These are phyloP conservation scores for Papilio machaon DNA, from an alignment of 1,140 invertebrate species.

Conservation along the genomic window DNA sequence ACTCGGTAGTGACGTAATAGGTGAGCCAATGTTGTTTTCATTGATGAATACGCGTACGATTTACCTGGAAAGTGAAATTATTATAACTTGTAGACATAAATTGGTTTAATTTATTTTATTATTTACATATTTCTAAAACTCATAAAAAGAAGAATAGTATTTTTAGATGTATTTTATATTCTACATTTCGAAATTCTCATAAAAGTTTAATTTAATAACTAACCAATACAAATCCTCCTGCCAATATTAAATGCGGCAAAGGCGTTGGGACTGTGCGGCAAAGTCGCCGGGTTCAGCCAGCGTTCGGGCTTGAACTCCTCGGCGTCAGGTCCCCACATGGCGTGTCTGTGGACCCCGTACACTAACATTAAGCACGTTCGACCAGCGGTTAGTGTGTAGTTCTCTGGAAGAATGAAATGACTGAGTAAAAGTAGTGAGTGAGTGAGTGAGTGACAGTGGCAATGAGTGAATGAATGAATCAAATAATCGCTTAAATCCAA, in stretches of 20 bases:
- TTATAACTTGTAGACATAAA: too few relatives aligned
- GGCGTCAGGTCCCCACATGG: slow-evolving; percentile 42
- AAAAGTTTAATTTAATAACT: too few relatives aligned
- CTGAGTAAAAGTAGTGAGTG: too few relatives aligned
- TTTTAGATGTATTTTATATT: too few relatives aligned
- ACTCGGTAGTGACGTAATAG: slow-evolving; percentile 65
- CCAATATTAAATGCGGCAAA: slow-evolving; percentile 86
- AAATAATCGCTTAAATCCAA: too few relatives aligned
- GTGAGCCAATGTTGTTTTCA: slow-evolving; percentile 70
- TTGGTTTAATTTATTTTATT: too few relatives aligned
- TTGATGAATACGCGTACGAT: slow-evolving; percentile 70
- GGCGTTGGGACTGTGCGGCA: slow-evolving; percentile 65
- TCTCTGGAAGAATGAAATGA: slow-evolving; percentile 45
- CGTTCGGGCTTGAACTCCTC: slow-evolving; percentile 31
- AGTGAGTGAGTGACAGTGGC: too few relatives aligned
- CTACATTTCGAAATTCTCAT: too few relatives aligned
- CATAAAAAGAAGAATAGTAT: too few relatives aligned
- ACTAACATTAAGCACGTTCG: slow-evolving; percentile 57
- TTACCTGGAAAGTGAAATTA: slow-evolving; percentile 51
- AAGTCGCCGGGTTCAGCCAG: slow-evolving; percentile 10
- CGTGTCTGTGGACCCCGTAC: slow-evolving; percentile 61
- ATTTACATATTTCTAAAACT: too few relatives aligned
- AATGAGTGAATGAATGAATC: too few relatives aligned
- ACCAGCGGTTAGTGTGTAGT: slow-evolving; percentile 53
- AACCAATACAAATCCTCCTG: slow-evolving; percentile 84